Base-by-base conservation (phyloP, 2,113 vertebrate species). In the Todiramphus chloris region DNA sequence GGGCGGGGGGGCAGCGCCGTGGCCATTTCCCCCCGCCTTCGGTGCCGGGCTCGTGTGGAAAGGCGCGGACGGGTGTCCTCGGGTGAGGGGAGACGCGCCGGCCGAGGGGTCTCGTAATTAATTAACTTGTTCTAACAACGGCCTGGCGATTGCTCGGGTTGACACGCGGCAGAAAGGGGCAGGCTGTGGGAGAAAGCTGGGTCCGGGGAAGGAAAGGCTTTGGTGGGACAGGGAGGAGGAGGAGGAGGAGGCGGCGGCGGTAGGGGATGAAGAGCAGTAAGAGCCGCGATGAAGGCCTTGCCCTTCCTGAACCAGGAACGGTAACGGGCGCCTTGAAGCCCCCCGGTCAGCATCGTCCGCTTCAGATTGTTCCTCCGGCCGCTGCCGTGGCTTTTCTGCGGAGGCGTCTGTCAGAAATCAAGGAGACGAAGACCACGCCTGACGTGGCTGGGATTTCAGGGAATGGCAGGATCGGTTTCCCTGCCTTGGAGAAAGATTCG, bases 301-400 rank as follows among this genome's bases (percentile, higher is more conserved):
- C 7, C 12, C 7, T 24, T 10, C 64, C 58, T 2, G 50, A 27
- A 18, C 6, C 44, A 18, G 48, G 62, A 1, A 15, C 10, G 39
- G n/a, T 11, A 6, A 9, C 25, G 5, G 17, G 41, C 25, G 12
- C 21, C 2, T 3, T 3, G 25, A 31, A 20, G 59, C 43, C 35
- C 4, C 28, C 9, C 19, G 7, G 1, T 3, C 25, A 0, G 5
- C 31, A 0, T 4, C 4, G 8, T 1, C 33, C 4, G 1, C 1
- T 8, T 16, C 0, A 13, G 13, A 1, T 2, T 3, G 7, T 16
- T 31, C 19, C 24, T 28, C 18, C 58, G 3, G 5, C 2, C 6
- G 41, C 24, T 16, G 10, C 20, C 4, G 67, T 1, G 67, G 33
- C 53, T 20, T 7, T 11, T 67, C 48, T 2, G 13, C 15, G n/a